Evolutionary conservation across 92 coral and sea anemone genomes (phyloP).

Genomic region (Siderastrea radians): DNA sequence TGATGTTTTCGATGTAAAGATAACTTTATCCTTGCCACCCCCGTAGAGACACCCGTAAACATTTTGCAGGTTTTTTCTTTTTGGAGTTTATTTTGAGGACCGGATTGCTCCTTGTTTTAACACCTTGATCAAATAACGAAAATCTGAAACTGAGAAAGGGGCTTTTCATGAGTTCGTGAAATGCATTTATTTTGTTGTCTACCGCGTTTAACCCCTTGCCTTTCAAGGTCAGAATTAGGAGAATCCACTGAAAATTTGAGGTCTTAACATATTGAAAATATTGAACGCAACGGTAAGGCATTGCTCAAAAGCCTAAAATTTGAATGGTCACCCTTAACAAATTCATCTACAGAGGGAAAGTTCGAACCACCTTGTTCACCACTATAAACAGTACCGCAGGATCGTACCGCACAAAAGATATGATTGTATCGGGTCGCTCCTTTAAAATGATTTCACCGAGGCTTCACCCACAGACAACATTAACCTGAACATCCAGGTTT

Average conservation of each 20-base stretch:
- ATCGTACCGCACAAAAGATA: too few species aligned
- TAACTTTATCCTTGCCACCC: slow-evolving; percentile 17
- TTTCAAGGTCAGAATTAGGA: not conserved
- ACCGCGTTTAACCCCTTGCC: not conserved
- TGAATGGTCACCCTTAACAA: too few species aligned
- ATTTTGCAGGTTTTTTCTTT: not conserved
- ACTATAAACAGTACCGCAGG: too few species aligned
- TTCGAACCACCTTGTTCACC: too few species aligned
- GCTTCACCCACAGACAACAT: too few species aligned
- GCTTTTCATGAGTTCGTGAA: not conserved
- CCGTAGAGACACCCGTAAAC: slow-evolving; percentile 16
- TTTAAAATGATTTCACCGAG: too few species aligned
- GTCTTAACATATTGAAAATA: too few species aligned
- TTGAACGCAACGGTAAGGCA: not conserved
- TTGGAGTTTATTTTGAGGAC: slow-evolving; percentile 19
- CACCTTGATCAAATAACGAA: not conserved
- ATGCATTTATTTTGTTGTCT: not conserved
- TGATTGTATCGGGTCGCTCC: too few species aligned
- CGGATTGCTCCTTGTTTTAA: not conserved
- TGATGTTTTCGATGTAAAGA: slow-evolving; percentile 32
- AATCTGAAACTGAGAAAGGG: not conserved
- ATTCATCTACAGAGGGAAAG: too few species aligned
- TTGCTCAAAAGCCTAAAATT: not conserved
- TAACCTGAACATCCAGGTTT: too few species aligned
- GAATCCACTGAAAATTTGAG: too few species aligned